phyloP scores from a whole-genome alignment of 64 coral and sea anemone genomes.

The Stichodactyla mertensii region DNA sequence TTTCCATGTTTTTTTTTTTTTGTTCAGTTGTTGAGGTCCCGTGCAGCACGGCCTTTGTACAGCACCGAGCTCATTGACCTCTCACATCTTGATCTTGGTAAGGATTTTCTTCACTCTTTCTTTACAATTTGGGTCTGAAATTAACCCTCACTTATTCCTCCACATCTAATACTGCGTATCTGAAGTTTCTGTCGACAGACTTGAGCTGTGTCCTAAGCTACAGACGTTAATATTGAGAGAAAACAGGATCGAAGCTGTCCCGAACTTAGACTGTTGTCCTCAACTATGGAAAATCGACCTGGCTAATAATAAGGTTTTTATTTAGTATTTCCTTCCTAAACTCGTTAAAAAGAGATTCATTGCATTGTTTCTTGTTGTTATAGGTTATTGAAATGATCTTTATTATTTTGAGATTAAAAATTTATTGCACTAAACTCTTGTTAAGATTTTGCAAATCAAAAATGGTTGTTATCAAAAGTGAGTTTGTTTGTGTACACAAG shows the following conservation, averaged over 20 bases:
- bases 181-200: constrained; percentile 75
- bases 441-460: constrained; percentile 5
- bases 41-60: constrained; percentile 68
- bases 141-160: neutral
- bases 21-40: constrained; percentile 72
- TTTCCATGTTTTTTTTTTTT: constrained; percentile 14
- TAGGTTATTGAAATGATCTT: neutral
- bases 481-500: neutral
- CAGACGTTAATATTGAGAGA: constrained; percentile 59
- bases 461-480: neutral
- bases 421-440: neutral
- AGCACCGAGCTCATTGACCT: constrained; percentile 80
- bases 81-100: constrained; percentile 89
- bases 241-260: constrained; percentile 76
- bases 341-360: neutral
- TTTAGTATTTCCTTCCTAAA: neutral
- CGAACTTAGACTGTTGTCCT: constrained; percentile 75
- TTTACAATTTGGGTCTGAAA: neutral
- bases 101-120: neutral
- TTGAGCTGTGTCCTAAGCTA: constrained; percentile 86
- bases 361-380: neutral
- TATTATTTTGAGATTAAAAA: neutral
- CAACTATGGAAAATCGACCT: constrained; percentile 98
- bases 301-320: constrained; percentile 88
- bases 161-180: neutral